Conservation (phyloP, 2,888 invertebrate genomes). For the Philopedon plagiatum region DNA sequence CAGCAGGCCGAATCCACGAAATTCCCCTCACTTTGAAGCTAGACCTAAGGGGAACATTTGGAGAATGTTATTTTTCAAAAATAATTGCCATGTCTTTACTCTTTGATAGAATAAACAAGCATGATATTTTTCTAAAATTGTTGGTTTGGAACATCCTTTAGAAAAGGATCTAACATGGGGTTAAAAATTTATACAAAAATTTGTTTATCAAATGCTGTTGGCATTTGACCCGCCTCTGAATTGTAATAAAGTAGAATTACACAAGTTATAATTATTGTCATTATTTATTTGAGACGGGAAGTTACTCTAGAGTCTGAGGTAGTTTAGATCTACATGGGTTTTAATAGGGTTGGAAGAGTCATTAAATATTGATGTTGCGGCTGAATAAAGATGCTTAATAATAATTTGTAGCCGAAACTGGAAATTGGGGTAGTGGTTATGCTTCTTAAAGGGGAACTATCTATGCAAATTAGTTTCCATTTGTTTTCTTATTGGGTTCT, state of each 20-base stretch:
- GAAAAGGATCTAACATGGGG: too few relatives aligned
- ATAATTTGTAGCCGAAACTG: conserved; percentile 39
- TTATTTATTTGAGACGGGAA: conserved; percentile 44
- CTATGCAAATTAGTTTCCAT: background rate
- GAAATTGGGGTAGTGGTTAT: conserved; percentile 26
- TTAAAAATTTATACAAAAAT: too few relatives aligned
- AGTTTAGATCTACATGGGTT: conserved; percentile 44
- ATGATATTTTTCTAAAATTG: too few relatives aligned
- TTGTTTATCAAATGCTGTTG: too few relatives aligned
- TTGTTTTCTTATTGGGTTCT: background rate
- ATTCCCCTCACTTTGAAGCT: too few relatives aligned
- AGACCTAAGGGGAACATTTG: too few relatives aligned
- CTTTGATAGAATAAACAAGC: too few relatives aligned
- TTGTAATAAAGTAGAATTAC: conserved; percentile 34
- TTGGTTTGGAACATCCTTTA: too few relatives aligned
- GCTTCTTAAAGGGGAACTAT: background rate
- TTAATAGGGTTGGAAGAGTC: conserved; percentile 40
- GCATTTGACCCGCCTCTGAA: conserved; percentile 16
- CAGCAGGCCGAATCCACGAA: too few relatives aligned
- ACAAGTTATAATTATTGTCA: conserved; percentile 48
- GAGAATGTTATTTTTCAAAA: too few relatives aligned
- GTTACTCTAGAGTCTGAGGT: conserved; percentile 37
- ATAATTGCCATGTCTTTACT: too few relatives aligned
- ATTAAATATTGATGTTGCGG: conserved; percentile 47
- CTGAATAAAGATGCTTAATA: conserved; percentile 40